A percentile compares a stretch with the other conserved stretches of the same genome.
Evolutionary conservation across 92 coral and sea anemone genomes (phyloP).

Genomic region (Epizoanthus illoricatus): DNA sequence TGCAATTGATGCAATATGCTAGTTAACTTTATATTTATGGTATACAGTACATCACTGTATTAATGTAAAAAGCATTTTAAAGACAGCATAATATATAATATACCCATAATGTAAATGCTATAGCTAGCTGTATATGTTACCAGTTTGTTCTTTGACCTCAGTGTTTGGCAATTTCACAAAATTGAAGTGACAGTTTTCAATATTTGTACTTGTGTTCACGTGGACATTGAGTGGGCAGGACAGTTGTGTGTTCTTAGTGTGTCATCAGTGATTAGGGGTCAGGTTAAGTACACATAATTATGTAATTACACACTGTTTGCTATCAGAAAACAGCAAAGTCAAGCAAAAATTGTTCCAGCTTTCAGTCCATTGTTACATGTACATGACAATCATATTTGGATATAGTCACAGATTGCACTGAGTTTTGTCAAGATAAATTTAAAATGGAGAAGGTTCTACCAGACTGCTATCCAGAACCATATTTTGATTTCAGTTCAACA

Average conservation of each 20-base stretch:
- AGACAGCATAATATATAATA: too few species aligned
- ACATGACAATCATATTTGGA: neutral
- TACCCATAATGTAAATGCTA: too few species aligned
- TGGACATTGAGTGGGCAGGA: conserved; percentile 11
- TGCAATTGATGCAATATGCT: too few species aligned
- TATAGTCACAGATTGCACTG: neutral
- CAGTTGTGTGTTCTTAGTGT: neutral
- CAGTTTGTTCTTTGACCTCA: neutral
- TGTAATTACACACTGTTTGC: neutral
- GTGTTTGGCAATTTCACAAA: neutral
- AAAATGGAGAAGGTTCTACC: conserved; percentile 22
- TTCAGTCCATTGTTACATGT: neutral
- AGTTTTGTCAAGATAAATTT: neutral
- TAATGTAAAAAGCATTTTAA: too few species aligned
- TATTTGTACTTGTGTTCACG: conserved; percentile 14
- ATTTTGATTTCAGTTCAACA: conserved; percentile 15
- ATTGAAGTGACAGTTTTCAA: neutral
- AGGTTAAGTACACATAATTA: conserved; percentile 19
- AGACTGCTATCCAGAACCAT: conserved; percentile 15
- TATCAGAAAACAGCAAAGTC: neutral
- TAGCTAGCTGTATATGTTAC: too few species aligned
- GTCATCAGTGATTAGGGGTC: conserved; percentile 24
- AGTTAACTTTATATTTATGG: too few species aligned
- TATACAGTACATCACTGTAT: too few species aligned
- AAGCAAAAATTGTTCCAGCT: neutral